A percentile compares a stretch with the other conserved stretches of the same genome.
phyloP scores from a whole-genome alignment of 2,113 vertebrate genomes.

The Melanocharis versteri region DNA sequence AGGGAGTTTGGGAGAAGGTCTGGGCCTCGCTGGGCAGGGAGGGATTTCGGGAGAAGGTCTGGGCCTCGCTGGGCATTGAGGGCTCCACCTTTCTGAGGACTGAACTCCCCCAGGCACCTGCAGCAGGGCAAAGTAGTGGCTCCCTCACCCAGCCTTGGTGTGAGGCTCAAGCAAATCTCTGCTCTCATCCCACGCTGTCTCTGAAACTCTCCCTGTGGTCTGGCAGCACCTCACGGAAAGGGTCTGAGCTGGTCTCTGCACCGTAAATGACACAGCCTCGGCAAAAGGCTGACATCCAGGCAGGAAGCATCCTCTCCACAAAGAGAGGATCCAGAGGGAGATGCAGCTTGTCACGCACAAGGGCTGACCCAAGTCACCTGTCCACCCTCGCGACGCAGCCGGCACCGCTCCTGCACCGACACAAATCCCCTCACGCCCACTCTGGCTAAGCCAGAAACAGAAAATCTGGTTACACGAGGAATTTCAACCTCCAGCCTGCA shows the following conservation, averaged over 20 bases:
- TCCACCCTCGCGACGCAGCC: accelerated
- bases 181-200: neutral
- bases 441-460: neutral
- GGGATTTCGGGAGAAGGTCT: neutral
- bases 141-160: neutral
- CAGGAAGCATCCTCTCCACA: neutral
- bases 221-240: neutral
- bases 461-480: neutral
- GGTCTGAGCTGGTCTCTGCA: neutral
- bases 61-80: accelerated
- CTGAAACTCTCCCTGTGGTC: neutral
- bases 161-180: neutral
- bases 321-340: neutral
- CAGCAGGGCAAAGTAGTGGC: neutral
- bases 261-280: accelerated
- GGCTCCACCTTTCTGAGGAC: neutral
- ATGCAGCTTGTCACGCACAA: neutral
- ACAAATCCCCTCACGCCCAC: constrained; percentile 38
- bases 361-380: neutral
- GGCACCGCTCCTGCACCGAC: neutral
- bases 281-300: neutral
- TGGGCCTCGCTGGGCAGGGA: neutral
- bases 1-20: neutral
- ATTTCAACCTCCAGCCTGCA: neutral
- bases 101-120: neutral